Conservation (phyloP, 2,113 vertebrate species). For the Conger conger region DNA sequence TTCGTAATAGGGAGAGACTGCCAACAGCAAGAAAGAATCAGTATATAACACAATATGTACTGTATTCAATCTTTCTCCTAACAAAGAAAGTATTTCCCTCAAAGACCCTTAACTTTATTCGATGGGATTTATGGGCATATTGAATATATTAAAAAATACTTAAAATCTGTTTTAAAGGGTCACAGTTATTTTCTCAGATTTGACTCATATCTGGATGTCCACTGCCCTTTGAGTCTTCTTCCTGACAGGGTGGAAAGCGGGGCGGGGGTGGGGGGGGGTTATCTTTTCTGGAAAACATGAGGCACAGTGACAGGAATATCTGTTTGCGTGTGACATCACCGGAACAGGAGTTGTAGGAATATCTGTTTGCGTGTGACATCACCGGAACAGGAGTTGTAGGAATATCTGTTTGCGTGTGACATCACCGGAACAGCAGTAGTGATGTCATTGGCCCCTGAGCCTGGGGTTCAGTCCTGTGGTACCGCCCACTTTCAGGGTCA, state of each 20-base stretch:
- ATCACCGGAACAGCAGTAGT: background rate
- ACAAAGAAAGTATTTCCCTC: too few relatives aligned
- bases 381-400: background rate
- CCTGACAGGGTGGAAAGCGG: background rate
- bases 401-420: background rate
- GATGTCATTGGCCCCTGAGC: background rate
- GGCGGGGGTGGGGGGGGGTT: too few relatives aligned
- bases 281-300: background rate
- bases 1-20: background rate
- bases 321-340: too few relatives aligned
- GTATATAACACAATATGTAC: too few relatives aligned
- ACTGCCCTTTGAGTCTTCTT: background rate
- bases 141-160: too few relatives aligned
- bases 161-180: too few relatives aligned
- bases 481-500: background rate
- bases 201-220: too few relatives aligned
- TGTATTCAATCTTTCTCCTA: too few relatives aligned
- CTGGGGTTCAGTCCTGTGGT: background rate
- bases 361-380: too few relatives aligned
- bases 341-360: background rate
- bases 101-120: too few relatives aligned
- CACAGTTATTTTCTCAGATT: too few relatives aligned
- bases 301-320: background rate
- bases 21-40: background rate
- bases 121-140: too few relatives aligned